These are phyloP conservation scores for Dasypus novemcinctus DNA, from an alignment of 2,113 vertebrate genomes.

Conservation along the genomic window DNA sequence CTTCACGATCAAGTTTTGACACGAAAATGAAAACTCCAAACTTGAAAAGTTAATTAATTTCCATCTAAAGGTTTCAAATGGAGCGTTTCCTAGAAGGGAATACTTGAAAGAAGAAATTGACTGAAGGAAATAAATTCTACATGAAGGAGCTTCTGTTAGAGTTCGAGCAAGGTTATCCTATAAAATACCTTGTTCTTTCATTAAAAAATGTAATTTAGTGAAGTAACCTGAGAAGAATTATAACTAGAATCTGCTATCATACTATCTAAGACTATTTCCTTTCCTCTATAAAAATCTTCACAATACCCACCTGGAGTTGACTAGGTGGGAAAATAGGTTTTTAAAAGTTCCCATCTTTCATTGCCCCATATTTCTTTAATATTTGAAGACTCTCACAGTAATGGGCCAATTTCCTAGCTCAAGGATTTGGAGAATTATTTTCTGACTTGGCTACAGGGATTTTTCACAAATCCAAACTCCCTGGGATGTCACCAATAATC, in stretches of 20 bases:
- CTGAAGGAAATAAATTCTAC: constrained; percentile 18
- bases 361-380: neutral
- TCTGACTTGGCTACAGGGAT: neutral
- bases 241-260: neutral
- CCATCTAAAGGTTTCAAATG: neutral
- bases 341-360: neutral
- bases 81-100: constrained; percentile 28
- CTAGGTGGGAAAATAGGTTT: neutral
- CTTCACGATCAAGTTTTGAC: neutral
- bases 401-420: neutral
- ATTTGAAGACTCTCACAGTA: neutral
- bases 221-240: constrained; percentile 24
- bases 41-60: neutral
- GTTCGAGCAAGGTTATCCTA: neutral
- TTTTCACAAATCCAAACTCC: constrained; percentile 35
- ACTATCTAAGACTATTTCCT: constrained; percentile 1
- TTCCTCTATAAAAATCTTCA: neutral
- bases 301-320: neutral
- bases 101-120: neutral
- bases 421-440: neutral
- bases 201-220: neutral
- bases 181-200: neutral
- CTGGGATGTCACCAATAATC: neutral
- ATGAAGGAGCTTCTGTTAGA: constrained; percentile 35
- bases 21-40: neutral